Evolutionary conservation across 2,888 invertebrate species (phyloP).

Genomic region (Campoletis raptor): DNA sequence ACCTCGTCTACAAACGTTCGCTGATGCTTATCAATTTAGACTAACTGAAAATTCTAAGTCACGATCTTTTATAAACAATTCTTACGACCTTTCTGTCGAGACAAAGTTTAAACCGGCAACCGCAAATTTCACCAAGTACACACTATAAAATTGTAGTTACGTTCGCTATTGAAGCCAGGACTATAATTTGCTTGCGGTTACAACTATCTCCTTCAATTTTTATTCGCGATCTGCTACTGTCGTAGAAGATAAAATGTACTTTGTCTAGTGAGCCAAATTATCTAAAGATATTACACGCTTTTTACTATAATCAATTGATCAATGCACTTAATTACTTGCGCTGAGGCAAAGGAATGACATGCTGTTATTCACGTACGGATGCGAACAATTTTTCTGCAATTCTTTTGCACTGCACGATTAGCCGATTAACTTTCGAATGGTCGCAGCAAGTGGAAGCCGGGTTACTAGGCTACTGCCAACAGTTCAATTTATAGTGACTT

Average conservation of each 20-base stretch:
- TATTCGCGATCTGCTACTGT: not conserved
- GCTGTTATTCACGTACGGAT: conserved; percentile 69
- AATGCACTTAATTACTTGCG: conserved; percentile 71
- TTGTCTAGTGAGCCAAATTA: not conserved
- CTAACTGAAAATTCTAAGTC: not conserved
- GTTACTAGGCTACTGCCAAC: not conserved
- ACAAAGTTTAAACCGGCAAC: not conserved
- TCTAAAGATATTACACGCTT: not conserved
- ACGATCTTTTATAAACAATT: not conserved
- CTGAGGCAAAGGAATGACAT: conserved; percentile 71
- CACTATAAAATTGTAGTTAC: not conserved
- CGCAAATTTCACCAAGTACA: not conserved
- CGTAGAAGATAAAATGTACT: not conserved
- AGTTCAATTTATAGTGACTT: conserved; percentile 3
- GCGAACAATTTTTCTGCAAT: conserved; percentile 9
- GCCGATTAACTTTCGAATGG: not conserved
- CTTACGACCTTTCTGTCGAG: not conserved
- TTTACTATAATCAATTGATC: conserved; percentile 26
- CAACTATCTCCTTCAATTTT: not conserved
- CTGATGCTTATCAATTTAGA: conserved; percentile 2
- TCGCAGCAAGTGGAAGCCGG: not conserved
- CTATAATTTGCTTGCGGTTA: not conserved
- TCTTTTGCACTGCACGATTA: not conserved
- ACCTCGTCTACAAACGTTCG: not conserved
- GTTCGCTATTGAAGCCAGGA: not conserved